These are phyloP conservation scores for Scaptomyza reducta DNA, from an alignment of 2,888 invertebrate species.

Conservation along the genomic window DNA sequence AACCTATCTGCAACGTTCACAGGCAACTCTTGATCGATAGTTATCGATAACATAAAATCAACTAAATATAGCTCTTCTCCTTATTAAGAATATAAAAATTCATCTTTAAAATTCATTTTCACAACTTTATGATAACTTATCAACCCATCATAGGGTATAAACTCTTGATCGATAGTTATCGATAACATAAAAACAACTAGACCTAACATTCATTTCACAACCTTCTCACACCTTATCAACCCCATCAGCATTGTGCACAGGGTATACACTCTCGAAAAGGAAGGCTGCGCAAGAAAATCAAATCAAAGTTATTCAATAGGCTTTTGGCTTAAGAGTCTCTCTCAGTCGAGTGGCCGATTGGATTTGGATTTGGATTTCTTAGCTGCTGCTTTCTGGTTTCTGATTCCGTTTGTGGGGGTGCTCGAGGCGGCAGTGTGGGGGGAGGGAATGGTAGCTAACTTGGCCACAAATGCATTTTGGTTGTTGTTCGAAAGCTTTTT, in stretches of 20 bases:
- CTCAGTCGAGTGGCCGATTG: conserved; percentile 62
- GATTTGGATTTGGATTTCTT: conserved; percentile 35
- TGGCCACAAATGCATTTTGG: conserved; percentile 65
- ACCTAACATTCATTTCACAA: no score
- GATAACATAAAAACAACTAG: no score
- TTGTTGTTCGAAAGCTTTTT: conserved; percentile 52
- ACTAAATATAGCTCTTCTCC: no score
- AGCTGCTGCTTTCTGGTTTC: conserved; percentile 18
- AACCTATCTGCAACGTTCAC: fast-evolving
- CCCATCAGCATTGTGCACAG: neutral
- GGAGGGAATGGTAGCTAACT: conserved; percentile 12
- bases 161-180: no score
- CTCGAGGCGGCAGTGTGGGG: no score
- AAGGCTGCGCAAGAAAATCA: conserved; percentile 49
- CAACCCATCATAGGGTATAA: no score
- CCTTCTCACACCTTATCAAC: neutral
- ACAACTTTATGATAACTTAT: no score
- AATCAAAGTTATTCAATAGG: conserved; percentile 74
- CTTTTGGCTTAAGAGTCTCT: conserved; percentile 34
- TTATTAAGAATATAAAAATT: no score
- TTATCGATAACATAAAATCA: no score
- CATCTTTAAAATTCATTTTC: no score
- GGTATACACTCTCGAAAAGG: conserved; percentile 3
- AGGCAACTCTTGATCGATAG: no score
- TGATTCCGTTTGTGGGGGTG: neutral